Percentiles rank a stretch among this genome's conserved stretches.
Evolutionary conservation across 2,113 vertebrate genomes (phyloP).

Genomic region (Elgaria multicarinata): DNA sequence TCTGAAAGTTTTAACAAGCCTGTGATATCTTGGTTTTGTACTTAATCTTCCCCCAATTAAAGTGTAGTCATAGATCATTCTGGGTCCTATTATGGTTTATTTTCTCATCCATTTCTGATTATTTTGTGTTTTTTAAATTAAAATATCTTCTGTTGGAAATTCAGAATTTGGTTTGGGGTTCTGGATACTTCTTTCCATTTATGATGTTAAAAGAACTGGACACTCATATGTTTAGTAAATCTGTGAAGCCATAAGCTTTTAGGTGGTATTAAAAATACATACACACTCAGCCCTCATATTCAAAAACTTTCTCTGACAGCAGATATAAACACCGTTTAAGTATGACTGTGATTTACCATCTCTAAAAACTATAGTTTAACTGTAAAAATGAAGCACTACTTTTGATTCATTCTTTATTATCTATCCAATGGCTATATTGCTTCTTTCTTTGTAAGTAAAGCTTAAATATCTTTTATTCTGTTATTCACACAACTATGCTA

Average conservation of each 20-base stretch:
- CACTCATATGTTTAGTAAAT: background rate
- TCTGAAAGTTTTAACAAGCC: background rate
- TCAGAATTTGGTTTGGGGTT: background rate
- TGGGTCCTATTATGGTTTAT: background rate
- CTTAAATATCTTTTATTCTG: background rate
- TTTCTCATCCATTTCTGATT: background rate
- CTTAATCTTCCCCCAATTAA: background rate
- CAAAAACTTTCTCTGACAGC: background rate
- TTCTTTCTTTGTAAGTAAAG: background rate
- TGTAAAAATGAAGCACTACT: background rate
- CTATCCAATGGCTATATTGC: background rate
- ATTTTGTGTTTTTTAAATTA: background rate
- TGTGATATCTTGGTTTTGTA: background rate
- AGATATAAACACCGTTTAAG: slow-evolving; percentile 1
- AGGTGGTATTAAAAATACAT: background rate
- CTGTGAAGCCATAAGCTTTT: background rate
- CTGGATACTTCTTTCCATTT: background rate
- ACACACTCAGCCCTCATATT: background rate
- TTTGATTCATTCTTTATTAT: background rate
- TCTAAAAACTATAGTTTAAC: background rate
- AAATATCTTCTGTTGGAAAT: background rate
- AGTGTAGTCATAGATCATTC: background rate
- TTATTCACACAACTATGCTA: background rate
- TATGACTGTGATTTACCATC: background rate
- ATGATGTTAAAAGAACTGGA: background rate